These are phyloP conservation scores for Danionella cerebrum DNA, from an alignment of 2,113 vertebrate genomes.

Conservation along the genomic window DNA sequence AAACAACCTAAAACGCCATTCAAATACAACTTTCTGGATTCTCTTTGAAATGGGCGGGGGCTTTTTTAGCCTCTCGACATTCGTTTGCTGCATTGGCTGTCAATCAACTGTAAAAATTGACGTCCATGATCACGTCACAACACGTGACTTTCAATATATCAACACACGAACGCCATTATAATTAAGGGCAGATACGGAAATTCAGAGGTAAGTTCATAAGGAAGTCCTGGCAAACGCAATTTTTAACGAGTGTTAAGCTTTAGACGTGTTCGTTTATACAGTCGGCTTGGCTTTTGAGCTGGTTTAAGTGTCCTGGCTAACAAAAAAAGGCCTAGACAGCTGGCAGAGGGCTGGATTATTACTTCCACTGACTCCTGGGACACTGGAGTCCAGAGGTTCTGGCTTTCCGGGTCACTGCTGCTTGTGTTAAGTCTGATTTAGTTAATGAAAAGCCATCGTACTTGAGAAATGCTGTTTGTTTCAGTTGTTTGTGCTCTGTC, in stretches of 20 bases:
- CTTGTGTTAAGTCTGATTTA: neutral
- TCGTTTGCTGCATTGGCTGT: neutral
- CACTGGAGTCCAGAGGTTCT: neutral
- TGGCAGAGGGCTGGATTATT: constrained; percentile 6
- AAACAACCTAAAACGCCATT: too few relatives aligned
- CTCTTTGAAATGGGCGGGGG: neutral
- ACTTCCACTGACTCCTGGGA: neutral
- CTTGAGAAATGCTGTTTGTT: neutral
- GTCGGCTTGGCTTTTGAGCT: neutral
- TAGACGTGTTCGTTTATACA: neutral
- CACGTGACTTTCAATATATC: constrained; percentile 52
- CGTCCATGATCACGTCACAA: constrained; percentile 15
- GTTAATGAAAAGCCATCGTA: neutral
- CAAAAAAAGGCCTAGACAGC: constrained; percentile 24
- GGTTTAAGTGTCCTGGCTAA: neutral
- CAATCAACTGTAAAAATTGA: constrained; percentile 13
- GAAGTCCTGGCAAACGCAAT: neutral
- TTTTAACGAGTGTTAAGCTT: neutral
- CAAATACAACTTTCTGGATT: too few relatives aligned
- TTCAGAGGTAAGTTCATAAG: constrained; percentile 49
- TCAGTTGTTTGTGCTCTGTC: neutral
- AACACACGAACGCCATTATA: constrained; percentile 52
- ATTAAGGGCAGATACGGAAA: constrained; percentile 32
- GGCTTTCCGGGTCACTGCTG: neutral
- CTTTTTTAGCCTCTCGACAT: rapidly evolving